Base-by-base conservation (phyloP, 2,797 vertebrate species). In the Pipistrellus pipistrellus region DNA sequence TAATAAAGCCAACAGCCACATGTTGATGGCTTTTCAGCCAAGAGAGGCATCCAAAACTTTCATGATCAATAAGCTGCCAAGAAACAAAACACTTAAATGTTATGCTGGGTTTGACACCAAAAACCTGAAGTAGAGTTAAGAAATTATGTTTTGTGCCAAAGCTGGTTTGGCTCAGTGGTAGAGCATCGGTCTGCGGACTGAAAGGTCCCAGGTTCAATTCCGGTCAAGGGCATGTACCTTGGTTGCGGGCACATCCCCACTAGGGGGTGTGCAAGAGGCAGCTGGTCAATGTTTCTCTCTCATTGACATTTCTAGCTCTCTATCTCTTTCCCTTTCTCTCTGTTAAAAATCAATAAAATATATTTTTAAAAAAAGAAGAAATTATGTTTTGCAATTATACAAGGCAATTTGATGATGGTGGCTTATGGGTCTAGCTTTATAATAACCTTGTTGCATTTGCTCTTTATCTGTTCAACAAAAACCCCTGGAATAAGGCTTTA, bases 1-100 rank as follows among this genome's bases (percentile, higher is more conserved):
- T 48, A 97, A 95, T 64, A 35, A 93, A 64, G 46, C 62, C 57
- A 90, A 81, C 27, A 94, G 38, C 25, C 62, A 96, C 96, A 96
- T 86, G 20, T 86, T 96, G 94, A 88, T 82, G 18, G 25, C 71
- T 94, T 96, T 78, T 48, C 73, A 95, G 90, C 88, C 78, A 93
- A 95, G 38, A 95, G 13, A 97, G 53, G 32, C 27, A 96, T 75
- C 25, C 72, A 76, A 78, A 89, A 87, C 32, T 97, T 77, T 94
- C 81, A 71, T 55, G 72, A 73, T 88, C 30, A 92, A 66, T 20
- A 41, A 46, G 59, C 76, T 69, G 91, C 87, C 73, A 76, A n/a
- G 53, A 80, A 57, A 78, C 41, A 86, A 91, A 53, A 92, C n/a
- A 80, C 55, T 23, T 44, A 69, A 86, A 90, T 59, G 8, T 41